Base-by-base conservation (phyloP, 2,888 invertebrate species). In the Amphipoea lucens region DNA sequence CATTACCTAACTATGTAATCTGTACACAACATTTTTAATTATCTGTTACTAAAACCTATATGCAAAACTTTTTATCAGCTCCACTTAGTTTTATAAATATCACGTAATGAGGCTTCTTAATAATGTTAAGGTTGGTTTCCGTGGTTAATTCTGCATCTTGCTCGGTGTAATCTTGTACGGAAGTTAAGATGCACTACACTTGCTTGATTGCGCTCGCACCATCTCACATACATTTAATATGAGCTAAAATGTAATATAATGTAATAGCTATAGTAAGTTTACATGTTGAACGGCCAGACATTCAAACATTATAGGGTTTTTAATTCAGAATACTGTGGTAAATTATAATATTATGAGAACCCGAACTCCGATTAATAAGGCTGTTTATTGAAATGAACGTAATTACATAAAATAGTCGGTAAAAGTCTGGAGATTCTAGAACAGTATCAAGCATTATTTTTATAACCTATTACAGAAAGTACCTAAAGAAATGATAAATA, bases 191-290 rank as follows among this genome's bases (percentile, higher is more conserved):
- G 14, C 69, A 40, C 69, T 75, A 60, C 48, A 77, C 48, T 74
- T 85, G 69, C 65, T 62, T 71, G 75, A 83, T 83, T 79, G 63
- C 73, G 40, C 66, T 80, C 54, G 54, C 69, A 67, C 62, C 57
- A 54, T 76, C 75, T 66, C 45, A 76, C 36, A 73, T 60, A 81
- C 12, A 76, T 72, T 72, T 42, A 75, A 48, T 83, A 62, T 76
- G 62, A 62, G 23, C 69, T 75, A 69, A 68, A 70, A 60, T 54
- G 5, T 63, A 57, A 51, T 77, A 63, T 40, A 17, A 67, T 75
- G 45, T 75, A 69, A 36, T 60, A 42, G 12, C 20, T 74, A 48
- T 48, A 17, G 36, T 75, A 29, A 45, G 40, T 45, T 65, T 57
- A 36, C 57, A 57, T 29, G 45, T 51, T 29, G 23, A 40, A 76